Conservation (phyloP, 2,888 invertebrate genomes). For the Stomorhina lunata region DNA sequence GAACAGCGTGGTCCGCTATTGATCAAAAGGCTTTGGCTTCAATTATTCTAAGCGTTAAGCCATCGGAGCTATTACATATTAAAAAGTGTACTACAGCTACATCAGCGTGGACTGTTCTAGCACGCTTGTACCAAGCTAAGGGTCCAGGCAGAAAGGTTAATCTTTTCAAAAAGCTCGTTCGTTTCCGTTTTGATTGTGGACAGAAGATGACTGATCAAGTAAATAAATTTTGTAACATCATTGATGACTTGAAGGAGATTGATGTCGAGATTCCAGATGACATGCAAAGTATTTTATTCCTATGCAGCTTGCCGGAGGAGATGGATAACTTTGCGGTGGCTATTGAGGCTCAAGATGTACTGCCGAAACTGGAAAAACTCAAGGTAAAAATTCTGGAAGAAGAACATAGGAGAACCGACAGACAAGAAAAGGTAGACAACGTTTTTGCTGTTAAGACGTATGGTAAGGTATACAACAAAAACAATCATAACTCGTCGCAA, state of each 20-base stretch:
- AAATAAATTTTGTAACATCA: neutral
- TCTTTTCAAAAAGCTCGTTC: neutral
- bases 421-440: neutral
- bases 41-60: conserved; percentile 32
- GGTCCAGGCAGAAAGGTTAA: neutral
- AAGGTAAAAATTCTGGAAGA: conserved; percentile 14
- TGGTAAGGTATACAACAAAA: neutral
- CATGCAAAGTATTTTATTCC: neutral
- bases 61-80: too few relatives aligned
- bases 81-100: too few relatives aligned
- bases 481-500: neutral
- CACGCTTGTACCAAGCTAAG: neutral
- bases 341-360: neutral
- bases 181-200: too few relatives aligned
- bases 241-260: neutral
- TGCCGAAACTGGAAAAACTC: neutral
- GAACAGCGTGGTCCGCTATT: neutral
- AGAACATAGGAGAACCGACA: neutral
- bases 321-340: neutral
- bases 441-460: neutral
- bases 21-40: conserved; percentile 39
- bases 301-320: neutral
- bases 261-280: neutral
- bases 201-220: neutral
- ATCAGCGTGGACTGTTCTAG: neutral